Evolutionary conservation across 2,113 vertebrate genomes (phyloP), one percentile per base, ranked within the genome.

Genomic region (Murina feae): DNA sequence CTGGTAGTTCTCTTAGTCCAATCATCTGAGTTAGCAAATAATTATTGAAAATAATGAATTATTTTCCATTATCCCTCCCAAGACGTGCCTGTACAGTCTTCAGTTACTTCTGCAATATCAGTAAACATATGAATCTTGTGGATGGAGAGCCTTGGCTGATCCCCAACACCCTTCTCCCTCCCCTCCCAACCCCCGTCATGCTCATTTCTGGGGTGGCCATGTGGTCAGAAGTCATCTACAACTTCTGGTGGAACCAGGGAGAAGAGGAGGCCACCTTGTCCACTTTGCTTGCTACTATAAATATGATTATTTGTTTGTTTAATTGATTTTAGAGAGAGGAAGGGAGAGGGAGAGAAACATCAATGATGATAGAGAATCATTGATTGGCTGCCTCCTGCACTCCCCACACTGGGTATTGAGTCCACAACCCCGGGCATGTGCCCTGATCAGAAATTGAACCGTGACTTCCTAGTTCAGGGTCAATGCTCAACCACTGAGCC

Each of bases 111-210:
- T 75, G 42, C 23, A 37, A 5, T 9, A 21, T 39, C 35, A 20
- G 12, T 4, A n/a, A 78, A 60, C 85, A 83, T 17, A n/a, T 0
- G 16, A 76, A 51, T n/a, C 30, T 14, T 32, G 53, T 6, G 9
- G 44, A 23, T 1, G 2, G 49, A 60, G 30, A 78, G 53, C 76
- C 11, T 16, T 68, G 8, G 86, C 55, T 39, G 32, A 51, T 8
- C 6, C 60, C 42, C 83, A 53, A 1, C 74, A 39, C 21, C 37
- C 25, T 18, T 17, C n/a, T n/a, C n/a, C 13, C 32, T 13, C 5
- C 32, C 32, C n/a, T n/a, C 9, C 1, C 37, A 37, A 44, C 6
- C 28, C 9, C 28, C 25, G 4, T 0, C 37, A 47, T 0, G 32
- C 18, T 55, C 37, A 11, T 20, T 42, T 74, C 65, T 44, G 21